A percentile compares a stretch with the other conserved stretches of the same genome.
These are phyloP conservation scores for Hypolimnas misippus DNA, from an alignment of 2,888 invertebrate genomes.

Conservation along the genomic window DNA sequence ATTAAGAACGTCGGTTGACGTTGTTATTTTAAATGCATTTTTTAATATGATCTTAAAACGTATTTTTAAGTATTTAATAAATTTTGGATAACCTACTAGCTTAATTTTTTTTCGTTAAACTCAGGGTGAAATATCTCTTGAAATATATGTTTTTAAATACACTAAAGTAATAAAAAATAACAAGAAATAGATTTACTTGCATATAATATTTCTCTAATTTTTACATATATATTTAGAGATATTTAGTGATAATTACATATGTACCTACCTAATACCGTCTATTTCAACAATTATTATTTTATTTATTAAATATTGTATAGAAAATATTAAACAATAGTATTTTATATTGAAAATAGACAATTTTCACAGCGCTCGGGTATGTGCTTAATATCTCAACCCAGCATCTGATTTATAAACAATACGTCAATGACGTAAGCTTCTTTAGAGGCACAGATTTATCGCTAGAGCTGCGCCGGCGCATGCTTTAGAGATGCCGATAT, in stretches of 20 bases:
- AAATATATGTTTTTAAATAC: too few relatives aligned
- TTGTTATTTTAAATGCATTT: constrained; percentile 20
- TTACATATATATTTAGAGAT: too few relatives aligned
- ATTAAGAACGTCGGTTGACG: constrained; percentile 59
- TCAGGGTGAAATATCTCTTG: too few relatives aligned
- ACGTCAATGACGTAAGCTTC: constrained; percentile 83
- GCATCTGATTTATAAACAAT: constrained; percentile 82
- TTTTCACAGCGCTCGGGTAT: constrained; percentile 28
- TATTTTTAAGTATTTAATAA: neutral
- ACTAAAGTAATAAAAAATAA: too few relatives aligned
- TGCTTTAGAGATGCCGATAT: constrained; percentile 40
- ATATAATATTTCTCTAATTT: too few relatives aligned
- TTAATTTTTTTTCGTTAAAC: too few relatives aligned
- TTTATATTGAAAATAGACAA: constrained; percentile 6
- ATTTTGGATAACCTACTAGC: neutral
- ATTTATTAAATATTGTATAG: neutral
- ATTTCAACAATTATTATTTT: neutral
- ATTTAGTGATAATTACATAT: too few relatives aligned
- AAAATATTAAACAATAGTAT: neutral
- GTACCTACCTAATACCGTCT: too few relatives aligned
- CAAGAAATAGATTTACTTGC: too few relatives aligned
- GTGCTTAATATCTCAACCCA: constrained; percentile 48
- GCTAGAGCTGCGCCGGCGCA: constrained; percentile 62
- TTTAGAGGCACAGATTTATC: constrained; percentile 82
- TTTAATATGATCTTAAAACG: neutral